phyloP scores from a whole-genome alignment of 2,888 invertebrate genomes.

The Nomada goodeniana region DNA sequence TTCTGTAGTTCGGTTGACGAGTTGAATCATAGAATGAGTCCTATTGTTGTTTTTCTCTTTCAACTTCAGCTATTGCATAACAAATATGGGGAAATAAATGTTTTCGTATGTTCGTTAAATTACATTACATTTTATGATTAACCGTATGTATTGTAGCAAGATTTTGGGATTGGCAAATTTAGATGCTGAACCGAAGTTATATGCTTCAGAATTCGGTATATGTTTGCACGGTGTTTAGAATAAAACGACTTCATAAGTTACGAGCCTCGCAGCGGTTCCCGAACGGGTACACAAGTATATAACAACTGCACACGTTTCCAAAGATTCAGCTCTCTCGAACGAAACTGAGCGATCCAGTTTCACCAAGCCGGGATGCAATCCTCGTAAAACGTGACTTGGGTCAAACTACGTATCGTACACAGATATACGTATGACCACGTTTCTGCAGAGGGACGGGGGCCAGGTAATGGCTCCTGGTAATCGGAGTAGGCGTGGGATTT shows the following conservation, averaged over 20 bases:
- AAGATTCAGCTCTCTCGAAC: constrained; percentile 12
- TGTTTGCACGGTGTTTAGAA: not conserved
- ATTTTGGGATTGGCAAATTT: too few species aligned
- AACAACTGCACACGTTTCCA: constrained; percentile 3
- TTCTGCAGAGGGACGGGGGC: constrained; percentile 7
- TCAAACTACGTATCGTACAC: constrained; percentile 14
- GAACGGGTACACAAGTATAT: not conserved
- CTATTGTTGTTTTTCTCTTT: too few species aligned
- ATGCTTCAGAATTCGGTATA: not conserved
- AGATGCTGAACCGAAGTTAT: not conserved
- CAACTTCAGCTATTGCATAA: too few species aligned
- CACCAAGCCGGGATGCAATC: constrained; percentile 34
- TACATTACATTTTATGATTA: too few species aligned
- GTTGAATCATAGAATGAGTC: too few species aligned
- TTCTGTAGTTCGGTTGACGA: not conserved
- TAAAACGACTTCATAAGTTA: not conserved
- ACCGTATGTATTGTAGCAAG: too few species aligned
- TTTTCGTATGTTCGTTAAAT: too few species aligned
- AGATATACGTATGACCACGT: not conserved
- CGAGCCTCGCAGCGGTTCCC: not conserved
- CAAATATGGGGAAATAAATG: too few species aligned
- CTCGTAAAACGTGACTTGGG: constrained; percentile 48
- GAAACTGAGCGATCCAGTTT: constrained; percentile 43
- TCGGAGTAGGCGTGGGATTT: constrained; percentile 53
- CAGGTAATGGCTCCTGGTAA: constrained; percentile 15